Conservation (phyloP, 2,113 vertebrate species). For the Rhabdomys dilectus region DNA sequence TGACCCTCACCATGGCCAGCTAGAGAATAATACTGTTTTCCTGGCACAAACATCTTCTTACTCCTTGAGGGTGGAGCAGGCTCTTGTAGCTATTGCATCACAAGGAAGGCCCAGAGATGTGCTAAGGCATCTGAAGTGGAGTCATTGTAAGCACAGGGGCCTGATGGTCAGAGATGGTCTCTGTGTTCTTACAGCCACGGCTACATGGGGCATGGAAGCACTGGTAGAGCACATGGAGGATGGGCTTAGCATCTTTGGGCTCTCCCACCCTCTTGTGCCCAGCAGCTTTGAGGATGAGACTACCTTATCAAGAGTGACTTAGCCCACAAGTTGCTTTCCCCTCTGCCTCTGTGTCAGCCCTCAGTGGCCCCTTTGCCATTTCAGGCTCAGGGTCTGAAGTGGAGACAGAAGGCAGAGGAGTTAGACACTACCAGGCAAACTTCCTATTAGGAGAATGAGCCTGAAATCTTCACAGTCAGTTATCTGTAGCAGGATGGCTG, state of each 20-base stretch:
- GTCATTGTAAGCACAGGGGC: neutral
- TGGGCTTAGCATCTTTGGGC: fast-evolving
- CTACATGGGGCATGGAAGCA: neutral
- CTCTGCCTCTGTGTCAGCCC: neutral
- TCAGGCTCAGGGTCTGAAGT: neutral
- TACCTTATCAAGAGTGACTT: neutral
- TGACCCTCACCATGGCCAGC: neutral
- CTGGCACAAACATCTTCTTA: neutral
- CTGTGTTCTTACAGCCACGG: too few species aligned
- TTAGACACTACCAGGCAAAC: neutral
- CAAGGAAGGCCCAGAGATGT: neutral
- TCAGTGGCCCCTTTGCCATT: neutral
- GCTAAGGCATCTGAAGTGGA: neutral
- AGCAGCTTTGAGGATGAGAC: neutral
- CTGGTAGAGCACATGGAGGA: too few species aligned
- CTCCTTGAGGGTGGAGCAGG: neutral
- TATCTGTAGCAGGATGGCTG: neutral
- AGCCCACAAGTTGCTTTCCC: neutral
- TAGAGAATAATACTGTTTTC: neutral
- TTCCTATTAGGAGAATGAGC: too few species aligned
- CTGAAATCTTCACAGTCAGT: neutral
- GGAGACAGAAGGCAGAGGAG: neutral
- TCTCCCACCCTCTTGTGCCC: too few species aligned
- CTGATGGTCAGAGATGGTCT: neutral
- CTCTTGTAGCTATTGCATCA: fast-evolving